phyloP scores from a whole-genome alignment of 2,113 vertebrate species.

The Petaurus breviceps region DNA sequence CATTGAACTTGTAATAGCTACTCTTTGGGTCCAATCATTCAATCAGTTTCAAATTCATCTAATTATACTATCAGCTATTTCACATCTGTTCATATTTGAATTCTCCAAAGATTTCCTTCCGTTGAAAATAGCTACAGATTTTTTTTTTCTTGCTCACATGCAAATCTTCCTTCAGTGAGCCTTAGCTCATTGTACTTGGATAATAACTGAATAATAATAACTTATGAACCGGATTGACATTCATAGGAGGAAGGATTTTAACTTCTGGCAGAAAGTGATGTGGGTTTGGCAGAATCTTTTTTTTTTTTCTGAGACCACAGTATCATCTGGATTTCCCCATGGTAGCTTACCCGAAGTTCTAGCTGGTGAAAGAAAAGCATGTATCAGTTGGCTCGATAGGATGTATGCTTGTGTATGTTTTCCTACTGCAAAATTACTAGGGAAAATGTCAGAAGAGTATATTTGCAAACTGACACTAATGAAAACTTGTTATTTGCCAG shows the following conservation, averaged over 20 bases:
- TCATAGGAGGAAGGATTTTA: neutral
- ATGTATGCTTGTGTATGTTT: slow-evolving; percentile 12
- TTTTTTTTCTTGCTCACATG: neutral
- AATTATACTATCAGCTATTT: neutral
- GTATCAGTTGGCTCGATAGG: neutral
- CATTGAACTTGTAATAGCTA: neutral
- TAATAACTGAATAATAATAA: neutral
- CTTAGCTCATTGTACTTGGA: slow-evolving; percentile 6
- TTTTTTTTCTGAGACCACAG: slow-evolving; percentile 12
- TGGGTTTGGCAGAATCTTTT: neutral
- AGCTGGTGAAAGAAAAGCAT: neutral
- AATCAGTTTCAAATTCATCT: neutral
- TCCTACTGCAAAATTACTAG: neutral
- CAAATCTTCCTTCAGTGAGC: slow-evolving; percentile 5
- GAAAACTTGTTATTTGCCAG: neutral
- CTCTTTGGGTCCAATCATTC: neutral
- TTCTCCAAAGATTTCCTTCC: neutral
- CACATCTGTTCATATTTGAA: neutral
- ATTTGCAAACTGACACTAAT: neutral
- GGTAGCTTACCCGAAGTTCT: neutral
- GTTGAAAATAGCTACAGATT: neutral
- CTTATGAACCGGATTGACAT: slow-evolving; percentile 53
- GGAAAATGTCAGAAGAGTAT: slow-evolving; percentile 15
- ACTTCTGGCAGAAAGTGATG: neutral
- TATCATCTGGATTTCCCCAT: neutral